phyloP scores from a whole-genome alignment of 2,888 invertebrate species.

The Trachelus stipa region DNA sequence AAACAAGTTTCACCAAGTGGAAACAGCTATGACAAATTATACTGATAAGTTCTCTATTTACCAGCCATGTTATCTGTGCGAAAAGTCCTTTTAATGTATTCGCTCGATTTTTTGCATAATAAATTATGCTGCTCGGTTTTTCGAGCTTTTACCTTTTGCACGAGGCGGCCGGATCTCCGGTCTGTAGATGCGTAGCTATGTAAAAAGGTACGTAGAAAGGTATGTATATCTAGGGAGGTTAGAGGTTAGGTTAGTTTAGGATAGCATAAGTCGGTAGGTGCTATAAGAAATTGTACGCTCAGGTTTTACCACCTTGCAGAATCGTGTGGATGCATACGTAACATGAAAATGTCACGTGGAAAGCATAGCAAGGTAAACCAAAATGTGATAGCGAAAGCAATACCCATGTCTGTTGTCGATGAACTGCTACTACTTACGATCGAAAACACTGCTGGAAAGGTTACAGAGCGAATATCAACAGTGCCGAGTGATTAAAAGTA shows the following conservation, averaged over 20 bases:
- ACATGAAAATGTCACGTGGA: background rate
- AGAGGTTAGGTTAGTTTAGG: background rate
- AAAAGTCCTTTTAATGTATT: background rate
- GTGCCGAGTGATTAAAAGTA: background rate
- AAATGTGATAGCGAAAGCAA: background rate
- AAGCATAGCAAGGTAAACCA: background rate
- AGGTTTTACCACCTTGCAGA: background rate
- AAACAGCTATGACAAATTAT: background rate
- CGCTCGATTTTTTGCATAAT: background rate
- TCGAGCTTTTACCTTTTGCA: background rate
- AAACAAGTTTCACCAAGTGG: background rate
- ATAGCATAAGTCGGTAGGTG: background rate
- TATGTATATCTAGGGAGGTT: background rate
- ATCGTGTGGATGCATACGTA: background rate
- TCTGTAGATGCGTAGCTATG: background rate
- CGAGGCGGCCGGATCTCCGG: background rate
- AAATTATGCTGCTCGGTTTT: background rate
- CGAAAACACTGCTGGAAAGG: background rate
- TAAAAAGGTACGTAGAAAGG: background rate
- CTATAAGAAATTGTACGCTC: background rate
- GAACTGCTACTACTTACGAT: background rate
- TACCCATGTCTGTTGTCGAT: background rate
- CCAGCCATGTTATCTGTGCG: background rate
- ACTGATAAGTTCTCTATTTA: background rate
- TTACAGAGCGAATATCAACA: background rate